Evolutionary conservation across 2,888 invertebrate species (phyloP).

Genomic region (Odontothrips loti): DNA sequence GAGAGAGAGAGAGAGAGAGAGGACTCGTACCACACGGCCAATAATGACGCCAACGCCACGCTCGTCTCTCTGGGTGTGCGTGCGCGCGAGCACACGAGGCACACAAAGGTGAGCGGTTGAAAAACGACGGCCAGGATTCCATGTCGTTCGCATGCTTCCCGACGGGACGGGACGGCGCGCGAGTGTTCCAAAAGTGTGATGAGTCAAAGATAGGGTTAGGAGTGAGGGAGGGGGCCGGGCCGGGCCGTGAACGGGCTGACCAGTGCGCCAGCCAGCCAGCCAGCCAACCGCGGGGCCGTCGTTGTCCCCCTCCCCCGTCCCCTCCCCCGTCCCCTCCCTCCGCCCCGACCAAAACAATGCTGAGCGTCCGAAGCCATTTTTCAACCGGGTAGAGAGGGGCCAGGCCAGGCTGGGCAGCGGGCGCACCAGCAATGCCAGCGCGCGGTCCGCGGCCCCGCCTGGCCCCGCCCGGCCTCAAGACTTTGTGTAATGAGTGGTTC

Average conservation of each 20-base stretch:
- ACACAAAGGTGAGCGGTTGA: too few relatives aligned
- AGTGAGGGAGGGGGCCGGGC: background rate
- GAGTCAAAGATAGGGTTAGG: background rate
- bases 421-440: background rate
- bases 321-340: background rate
- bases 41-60: too few relatives aligned
- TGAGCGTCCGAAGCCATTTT: conserved; percentile 16
- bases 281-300: background rate
- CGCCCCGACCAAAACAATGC: conserved; percentile 16
- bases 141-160: too few relatives aligned
- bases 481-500: conserved; percentile 14
- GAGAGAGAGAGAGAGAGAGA: too few relatives aligned
- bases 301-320: background rate
- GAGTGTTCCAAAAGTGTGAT: background rate
- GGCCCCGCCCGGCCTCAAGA: background rate
- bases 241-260: background rate
- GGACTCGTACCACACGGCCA: too few relatives aligned
- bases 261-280: background rate
- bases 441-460: background rate
- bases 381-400: background rate
- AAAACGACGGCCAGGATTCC: too few relatives aligned
- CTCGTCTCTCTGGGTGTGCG: too few relatives aligned
- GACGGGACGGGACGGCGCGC: background rate
- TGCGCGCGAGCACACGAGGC: too few relatives aligned
- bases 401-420: background rate